A percentile compares a stretch with the other conserved stretches of the same genome.
phyloP scores from a whole-genome alignment of 2,797 vertebrate species.

The Alfaro cultratus region DNA sequence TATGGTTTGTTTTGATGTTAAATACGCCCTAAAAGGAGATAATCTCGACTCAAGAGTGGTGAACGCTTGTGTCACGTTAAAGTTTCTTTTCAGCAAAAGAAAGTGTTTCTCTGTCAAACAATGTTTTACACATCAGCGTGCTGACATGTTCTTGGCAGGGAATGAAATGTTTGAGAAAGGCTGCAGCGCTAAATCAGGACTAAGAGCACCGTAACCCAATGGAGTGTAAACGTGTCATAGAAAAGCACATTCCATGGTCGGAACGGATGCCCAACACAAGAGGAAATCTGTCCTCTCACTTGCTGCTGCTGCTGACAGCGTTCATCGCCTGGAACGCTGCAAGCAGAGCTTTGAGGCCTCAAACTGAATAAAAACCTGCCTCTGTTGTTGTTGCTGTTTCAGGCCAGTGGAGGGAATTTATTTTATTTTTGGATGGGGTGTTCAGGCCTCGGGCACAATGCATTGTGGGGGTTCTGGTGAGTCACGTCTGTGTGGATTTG shows the following conservation, averaged over 20 bases:
- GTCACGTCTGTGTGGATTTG: constrained; percentile 56
- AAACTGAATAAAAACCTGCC: constrained; percentile 56
- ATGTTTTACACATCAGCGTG: constrained; percentile 43
- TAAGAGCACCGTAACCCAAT: constrained; percentile 45
- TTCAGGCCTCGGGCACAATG: constrained; percentile 49
- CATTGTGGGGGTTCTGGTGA: constrained; percentile 58
- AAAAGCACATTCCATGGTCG: constrained; percentile 32
- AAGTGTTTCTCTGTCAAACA: constrained; percentile 28
- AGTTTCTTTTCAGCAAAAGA: constrained; percentile 12
- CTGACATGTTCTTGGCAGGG: constrained; percentile 39
- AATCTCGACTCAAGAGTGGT: constrained; percentile 42
- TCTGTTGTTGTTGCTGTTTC: constrained; percentile 53
- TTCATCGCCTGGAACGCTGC: constrained; percentile 38
- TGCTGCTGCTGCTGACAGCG: constrained; percentile 39
- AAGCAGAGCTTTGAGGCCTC: constrained; percentile 54
- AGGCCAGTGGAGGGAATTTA: constrained; percentile 42
- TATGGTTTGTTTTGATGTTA: constrained; percentile 22
- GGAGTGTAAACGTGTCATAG: constrained; percentile 57
- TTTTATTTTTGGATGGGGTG: constrained; percentile 49
- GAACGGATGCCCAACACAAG: constrained; percentile 43
- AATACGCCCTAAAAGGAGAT: constrained; percentile 23
- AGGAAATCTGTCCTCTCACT: constrained; percentile 33
- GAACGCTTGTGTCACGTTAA: constrained; percentile 15
- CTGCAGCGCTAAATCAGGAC: constrained; percentile 48
- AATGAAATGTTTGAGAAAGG: constrained; percentile 43